Conservation (phyloP, 2,113 vertebrate genomes). For the Caranx ignobilis region DNA sequence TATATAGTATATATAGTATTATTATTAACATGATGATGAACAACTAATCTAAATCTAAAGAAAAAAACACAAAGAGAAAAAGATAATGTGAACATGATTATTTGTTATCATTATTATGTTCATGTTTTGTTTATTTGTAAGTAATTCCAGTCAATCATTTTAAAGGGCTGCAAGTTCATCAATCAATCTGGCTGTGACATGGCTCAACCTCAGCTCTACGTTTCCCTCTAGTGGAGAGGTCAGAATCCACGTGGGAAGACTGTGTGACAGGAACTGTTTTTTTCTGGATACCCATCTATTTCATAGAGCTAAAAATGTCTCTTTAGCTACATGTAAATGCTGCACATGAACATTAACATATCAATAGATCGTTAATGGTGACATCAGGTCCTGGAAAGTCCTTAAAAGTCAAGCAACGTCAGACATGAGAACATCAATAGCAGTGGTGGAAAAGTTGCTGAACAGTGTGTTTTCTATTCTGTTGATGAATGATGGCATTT, state of each 20-base stretch:
- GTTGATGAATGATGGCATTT: slow-evolving; percentile 76
- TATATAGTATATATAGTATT: neutral
- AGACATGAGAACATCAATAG: neutral
- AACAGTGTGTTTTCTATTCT: slow-evolving; percentile 67
- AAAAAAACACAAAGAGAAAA: neutral
- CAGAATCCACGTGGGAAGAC: neutral
- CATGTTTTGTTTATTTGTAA: too few species aligned
- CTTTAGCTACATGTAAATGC: neutral
- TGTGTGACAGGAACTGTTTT: neutral
- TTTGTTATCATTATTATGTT: too few species aligned
- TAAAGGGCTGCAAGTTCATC: neutral
- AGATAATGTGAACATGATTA: neutral
- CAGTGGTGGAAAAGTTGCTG: slow-evolving; percentile 39
- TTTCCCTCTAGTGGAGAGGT: slow-evolving; percentile 56
- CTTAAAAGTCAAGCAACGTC: slow-evolving; percentile 16
- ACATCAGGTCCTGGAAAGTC: neutral
- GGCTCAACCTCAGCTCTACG: slow-evolving; percentile 14
- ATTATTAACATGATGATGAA: neutral
- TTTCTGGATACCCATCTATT: neutral
- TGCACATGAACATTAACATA: neutral
- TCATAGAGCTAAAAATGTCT: neutral
- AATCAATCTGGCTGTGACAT: slow-evolving; percentile 12
- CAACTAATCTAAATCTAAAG: neutral
- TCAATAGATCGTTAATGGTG: neutral
- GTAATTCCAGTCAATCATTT: neutral